A percentile compares a stretch with the other conserved stretches of the same genome.
Evolutionary conservation across 2,888 invertebrate genomes (phyloP).

Genomic region (Coecobrya sp.): DNA sequence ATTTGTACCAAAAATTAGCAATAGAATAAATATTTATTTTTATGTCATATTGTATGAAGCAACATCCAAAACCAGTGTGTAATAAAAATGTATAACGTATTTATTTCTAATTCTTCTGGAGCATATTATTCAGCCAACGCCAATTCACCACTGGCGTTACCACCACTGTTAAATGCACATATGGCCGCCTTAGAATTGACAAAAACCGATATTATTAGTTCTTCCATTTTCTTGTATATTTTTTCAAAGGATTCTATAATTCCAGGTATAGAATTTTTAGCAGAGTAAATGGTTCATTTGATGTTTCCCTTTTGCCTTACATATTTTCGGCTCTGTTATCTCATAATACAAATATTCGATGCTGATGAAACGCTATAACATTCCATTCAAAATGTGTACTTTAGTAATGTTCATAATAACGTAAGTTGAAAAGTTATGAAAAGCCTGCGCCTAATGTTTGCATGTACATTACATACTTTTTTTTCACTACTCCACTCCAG

Average conservation of each 20-base stretch:
- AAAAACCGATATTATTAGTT: too few relatives aligned
- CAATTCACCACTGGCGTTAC: too few relatives aligned
- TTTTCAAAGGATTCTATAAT: conserved; percentile 76
- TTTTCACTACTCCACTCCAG: too few relatives aligned
- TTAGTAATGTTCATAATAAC: neutral
- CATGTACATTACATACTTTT: neutral
- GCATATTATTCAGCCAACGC: too few relatives aligned
- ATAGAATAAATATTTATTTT: conserved; percentile 80
- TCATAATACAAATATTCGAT: too few relatives aligned
- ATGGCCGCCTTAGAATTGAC: too few relatives aligned
- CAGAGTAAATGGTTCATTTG: conserved; percentile 29
- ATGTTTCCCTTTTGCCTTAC: conserved; percentile 42
- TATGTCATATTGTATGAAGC: conserved; percentile 65
- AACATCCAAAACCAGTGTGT: conserved; percentile 76
- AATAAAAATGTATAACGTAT: conserved; percentile 73
- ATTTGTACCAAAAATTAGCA: conserved; percentile 81
- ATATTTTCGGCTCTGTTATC: too few relatives aligned
- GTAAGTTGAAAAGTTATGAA: neutral
- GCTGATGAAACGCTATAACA: too few relatives aligned
- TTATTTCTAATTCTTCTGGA: too few relatives aligned
- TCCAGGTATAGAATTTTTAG: conserved; percentile 72
- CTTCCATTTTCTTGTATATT: too few relatives aligned
- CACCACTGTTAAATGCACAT: too few relatives aligned
- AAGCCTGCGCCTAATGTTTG: neutral
- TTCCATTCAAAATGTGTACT: too few relatives aligned